Conservation (phyloP, 2,797 vertebrate genomes). For the Takifugu ocellatus region DNA sequence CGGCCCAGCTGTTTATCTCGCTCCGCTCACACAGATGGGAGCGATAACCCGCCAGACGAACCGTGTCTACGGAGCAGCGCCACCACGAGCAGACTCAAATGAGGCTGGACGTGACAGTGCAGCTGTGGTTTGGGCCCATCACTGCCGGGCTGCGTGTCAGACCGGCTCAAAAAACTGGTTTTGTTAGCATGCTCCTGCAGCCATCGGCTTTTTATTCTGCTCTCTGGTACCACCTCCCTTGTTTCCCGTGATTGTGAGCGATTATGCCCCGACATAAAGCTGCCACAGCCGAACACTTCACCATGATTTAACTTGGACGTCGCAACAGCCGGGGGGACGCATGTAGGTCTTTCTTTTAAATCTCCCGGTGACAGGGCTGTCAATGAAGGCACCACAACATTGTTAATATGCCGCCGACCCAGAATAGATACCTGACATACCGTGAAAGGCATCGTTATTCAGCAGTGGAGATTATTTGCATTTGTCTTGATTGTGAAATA, state of each 20-base stretch:
- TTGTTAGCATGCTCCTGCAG: constrained; percentile 35
- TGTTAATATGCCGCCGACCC: constrained; percentile 32
- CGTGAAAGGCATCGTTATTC: constrained; percentile 43
- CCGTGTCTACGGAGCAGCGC: constrained; percentile 29
- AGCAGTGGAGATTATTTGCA: constrained; percentile 46
- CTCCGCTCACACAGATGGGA: constrained; percentile 9
- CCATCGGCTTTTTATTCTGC: constrained; percentile 29
- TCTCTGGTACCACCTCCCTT: constrained; percentile 30
- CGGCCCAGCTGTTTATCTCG: constrained; percentile 44
- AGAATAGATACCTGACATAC: constrained; percentile 34
- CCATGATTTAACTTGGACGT: constrained; percentile 47
- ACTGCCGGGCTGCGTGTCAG: constrained; percentile 15
- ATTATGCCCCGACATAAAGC: constrained; percentile 48
- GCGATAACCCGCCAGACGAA: constrained; percentile 19
- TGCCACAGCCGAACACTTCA: constrained; percentile 29
- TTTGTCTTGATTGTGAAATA: constrained; percentile 30
- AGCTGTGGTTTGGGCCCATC: constrained; percentile 17
- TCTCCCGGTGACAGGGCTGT: constrained; percentile 40
- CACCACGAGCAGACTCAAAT: constrained; percentile 23
- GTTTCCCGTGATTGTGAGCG: constrained; percentile 51
- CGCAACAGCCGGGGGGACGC: constrained; percentile 11
- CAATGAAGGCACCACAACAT: constrained; percentile 32
- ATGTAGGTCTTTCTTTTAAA: constrained; percentile 24
- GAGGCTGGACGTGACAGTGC: constrained; percentile 32
- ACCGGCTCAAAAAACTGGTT: neutral